A percentile compares a stretch with the other conserved stretches of the same genome.
These are phyloP conservation scores for Ecliptopera silaceata DNA, from an alignment of 2,888 invertebrate genomes.

Conservation along the genomic window DNA sequence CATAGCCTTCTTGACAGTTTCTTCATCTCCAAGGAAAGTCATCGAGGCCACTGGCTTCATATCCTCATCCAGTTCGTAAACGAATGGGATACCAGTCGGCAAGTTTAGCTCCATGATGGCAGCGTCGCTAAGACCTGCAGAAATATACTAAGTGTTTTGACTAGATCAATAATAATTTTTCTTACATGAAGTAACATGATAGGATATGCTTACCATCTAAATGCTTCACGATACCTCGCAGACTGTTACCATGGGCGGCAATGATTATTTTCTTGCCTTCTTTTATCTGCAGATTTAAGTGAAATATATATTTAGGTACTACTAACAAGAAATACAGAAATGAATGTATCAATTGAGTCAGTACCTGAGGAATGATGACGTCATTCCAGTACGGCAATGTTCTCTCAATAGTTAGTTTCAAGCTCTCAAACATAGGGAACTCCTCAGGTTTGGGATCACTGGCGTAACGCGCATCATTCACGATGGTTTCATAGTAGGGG, in stretches of 20 bases:
- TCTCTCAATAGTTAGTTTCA: slow-evolving; percentile 91
- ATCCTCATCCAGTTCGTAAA: slow-evolving; percentile 88
- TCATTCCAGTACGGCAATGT: slow-evolving; percentile 94
- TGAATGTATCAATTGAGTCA: background rate
- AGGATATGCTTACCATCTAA: slow-evolving; percentile 86
- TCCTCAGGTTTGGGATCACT: slow-evolving; percentile 87
- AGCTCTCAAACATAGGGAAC: slow-evolving; percentile 92
- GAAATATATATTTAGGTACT: background rate
- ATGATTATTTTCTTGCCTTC: slow-evolving; percentile 91
- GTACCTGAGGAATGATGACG: slow-evolving; percentile 87
- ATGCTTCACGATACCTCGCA: slow-evolving; percentile 93
- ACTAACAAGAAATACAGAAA: background rate
- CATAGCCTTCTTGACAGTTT: slow-evolving; percentile 89
- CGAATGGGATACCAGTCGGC: slow-evolving; percentile 91
- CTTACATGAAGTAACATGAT: background rate
- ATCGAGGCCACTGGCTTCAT: slow-evolving; percentile 87
- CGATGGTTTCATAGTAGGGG: slow-evolving; percentile 88
- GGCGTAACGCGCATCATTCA: slow-evolving; percentile 89
- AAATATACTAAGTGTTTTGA: background rate
- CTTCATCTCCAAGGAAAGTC: slow-evolving; percentile 90
- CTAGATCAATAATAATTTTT: background rate
- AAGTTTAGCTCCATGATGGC: slow-evolving; percentile 89
- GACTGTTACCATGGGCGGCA: slow-evolving; percentile 94
- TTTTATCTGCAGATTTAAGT: slow-evolving; percentile 83
- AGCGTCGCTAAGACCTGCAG: slow-evolving; percentile 86